Evolutionary conservation across 2,888 invertebrate genomes (phyloP).

Genomic region (Pogonocherus hispidulus): DNA sequence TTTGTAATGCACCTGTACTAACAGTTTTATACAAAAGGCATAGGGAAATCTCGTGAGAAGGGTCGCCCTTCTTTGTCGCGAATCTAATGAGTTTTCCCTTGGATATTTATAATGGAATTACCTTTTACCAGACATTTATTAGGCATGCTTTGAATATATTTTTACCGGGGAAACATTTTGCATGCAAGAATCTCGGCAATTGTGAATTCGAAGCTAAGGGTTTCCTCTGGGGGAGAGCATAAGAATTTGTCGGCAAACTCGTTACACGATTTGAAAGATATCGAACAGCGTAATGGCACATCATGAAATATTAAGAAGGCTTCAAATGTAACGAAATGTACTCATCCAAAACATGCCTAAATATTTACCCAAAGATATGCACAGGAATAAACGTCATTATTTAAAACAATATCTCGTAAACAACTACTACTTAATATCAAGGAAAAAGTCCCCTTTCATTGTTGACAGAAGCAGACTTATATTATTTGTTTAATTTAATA

Average conservation of each 20-base stretch:
- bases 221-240: not conserved
- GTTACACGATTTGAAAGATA: not conserved
- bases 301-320: not conserved
- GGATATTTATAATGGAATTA: constrained; percentile 31
- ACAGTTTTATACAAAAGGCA: constrained; percentile 3
- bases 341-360: too few species aligned
- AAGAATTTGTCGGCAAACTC: not conserved
- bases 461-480: too few species aligned
- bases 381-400: too few species aligned
- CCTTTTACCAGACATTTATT: constrained; percentile 31
- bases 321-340: not conserved
- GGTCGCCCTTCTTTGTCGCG: constrained; percentile 23
- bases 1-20: too few species aligned
- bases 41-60: constrained; percentile 10
- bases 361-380: too few species aligned
- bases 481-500: too few species aligned
- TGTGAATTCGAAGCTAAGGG: not conserved
- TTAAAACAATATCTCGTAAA: too few species aligned
- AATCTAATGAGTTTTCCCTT: constrained; percentile 25
- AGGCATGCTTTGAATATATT: constrained; percentile 25
- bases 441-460: too few species aligned
- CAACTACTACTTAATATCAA: too few species aligned
- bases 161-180: constrained; percentile 4
- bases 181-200: constrained; percentile 2
- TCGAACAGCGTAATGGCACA: not conserved